Conservation (phyloP, 2,888 invertebrate species). For the Drosophila parthenogenetica region DNA sequence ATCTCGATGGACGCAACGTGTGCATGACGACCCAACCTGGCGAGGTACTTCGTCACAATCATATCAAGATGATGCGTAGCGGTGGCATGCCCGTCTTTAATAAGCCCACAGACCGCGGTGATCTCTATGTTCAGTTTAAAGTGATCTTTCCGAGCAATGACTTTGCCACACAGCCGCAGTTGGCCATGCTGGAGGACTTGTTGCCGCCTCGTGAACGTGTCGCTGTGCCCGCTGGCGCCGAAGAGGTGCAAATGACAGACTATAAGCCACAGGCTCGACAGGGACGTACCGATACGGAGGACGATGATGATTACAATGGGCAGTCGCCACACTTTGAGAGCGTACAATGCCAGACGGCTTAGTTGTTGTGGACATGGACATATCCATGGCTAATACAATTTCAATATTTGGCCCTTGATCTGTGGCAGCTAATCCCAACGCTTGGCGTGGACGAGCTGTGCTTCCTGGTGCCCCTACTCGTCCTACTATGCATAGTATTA, state of each 20-base stretch:
- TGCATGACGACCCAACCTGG: constrained; percentile 92
- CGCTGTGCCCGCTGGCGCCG: constrained; percentile 91
- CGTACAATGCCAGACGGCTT: constrained; percentile 82
- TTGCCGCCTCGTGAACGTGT: constrained; percentile 90
- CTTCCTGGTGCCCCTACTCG: constrained; percentile 72
- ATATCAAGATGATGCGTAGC: constrained; percentile 90
- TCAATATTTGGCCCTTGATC: constrained; percentile 59
- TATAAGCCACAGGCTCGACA: constrained; percentile 87
- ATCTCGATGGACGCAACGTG: constrained; percentile 94
- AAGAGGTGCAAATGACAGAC: constrained; percentile 93
- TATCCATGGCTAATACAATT: constrained; percentile 65
- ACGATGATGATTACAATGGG: constrained; percentile 71
- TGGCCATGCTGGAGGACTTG: constrained; percentile 90
- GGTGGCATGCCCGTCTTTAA: constrained; percentile 96
- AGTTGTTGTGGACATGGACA: constrained; percentile 61
- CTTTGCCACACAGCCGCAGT: constrained; percentile 89
- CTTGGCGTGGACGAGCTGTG: constrained; percentile 68
- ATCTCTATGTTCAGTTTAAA: constrained; percentile 94
- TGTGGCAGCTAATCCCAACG: constrained; percentile 53
- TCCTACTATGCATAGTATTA: constrained; percentile 73
- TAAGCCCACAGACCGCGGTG: constrained; percentile 94
- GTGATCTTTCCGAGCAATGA: constrained; percentile 93
- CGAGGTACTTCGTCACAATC: constrained; percentile 91
- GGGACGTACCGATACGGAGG: constrained; percentile 53
- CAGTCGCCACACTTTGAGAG: constrained; percentile 74